Conservation (phyloP, 2,113 vertebrate species). For the Serilophus lunatus region DNA sequence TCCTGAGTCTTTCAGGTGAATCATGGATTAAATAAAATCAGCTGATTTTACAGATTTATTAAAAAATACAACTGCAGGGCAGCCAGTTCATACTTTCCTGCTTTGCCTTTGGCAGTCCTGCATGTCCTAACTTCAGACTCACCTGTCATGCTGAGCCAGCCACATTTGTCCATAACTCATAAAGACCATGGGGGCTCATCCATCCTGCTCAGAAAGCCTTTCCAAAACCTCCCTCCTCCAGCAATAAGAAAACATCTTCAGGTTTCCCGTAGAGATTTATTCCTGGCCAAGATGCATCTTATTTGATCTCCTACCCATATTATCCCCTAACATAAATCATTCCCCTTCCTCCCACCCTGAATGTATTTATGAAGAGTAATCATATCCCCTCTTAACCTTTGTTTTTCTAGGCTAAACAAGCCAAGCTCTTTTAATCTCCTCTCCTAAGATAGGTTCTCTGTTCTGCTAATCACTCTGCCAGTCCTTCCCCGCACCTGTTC, state of each 20-base stretch:
- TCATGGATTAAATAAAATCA: background rate
- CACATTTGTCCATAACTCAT: background rate
- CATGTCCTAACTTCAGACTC: background rate
- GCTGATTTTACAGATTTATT: background rate
- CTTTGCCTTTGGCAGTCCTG: background rate
- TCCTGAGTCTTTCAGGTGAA: background rate
- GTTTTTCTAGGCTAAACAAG: slow-evolving; percentile 59
- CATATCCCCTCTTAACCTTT: slow-evolving; percentile 62
- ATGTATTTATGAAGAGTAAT: slow-evolving; percentile 57
- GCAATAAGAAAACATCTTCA: background rate
- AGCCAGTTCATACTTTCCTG: background rate
- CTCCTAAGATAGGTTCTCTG: slow-evolving; percentile 12
- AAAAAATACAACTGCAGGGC: background rate
- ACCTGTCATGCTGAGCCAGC: accelerated
- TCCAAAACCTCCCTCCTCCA: background rate
- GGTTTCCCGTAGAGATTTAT: background rate
- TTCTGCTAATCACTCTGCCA: slow-evolving; percentile 43
- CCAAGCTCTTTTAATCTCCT: slow-evolving; percentile 60
- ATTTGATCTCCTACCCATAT: background rate
- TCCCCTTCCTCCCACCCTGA: slow-evolving; percentile 5
- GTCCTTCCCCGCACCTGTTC: slow-evolving; percentile 16
- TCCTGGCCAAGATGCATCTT: background rate
- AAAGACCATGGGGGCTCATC: accelerated
- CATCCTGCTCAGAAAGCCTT: background rate
- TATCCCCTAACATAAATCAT: background rate